These are phyloP conservation scores for Aplodontia rufa DNA, from an alignment of 2,113 vertebrate species.

Conservation along the genomic window DNA sequence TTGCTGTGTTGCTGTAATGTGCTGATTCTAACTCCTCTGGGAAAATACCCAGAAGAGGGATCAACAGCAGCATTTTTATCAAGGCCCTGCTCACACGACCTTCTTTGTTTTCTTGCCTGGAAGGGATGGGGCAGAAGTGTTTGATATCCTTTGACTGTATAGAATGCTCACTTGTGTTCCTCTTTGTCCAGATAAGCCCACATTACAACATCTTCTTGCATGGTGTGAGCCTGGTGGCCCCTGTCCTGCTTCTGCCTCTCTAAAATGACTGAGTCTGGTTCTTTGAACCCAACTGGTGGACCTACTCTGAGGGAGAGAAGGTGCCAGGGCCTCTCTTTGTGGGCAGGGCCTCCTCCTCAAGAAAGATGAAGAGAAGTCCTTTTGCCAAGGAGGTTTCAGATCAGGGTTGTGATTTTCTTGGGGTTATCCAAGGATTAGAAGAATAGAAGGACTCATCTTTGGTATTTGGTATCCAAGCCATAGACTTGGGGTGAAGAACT, in stretches of 20 bases:
- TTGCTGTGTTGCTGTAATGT: too few relatives aligned
- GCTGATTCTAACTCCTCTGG: too few relatives aligned
- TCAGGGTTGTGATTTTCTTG: neutral
- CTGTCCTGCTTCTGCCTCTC: neutral
- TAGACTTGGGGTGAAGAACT: constrained; percentile 1
- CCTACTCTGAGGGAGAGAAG: neutral
- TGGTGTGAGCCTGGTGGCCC: neutral
- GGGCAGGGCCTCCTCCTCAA: neutral
- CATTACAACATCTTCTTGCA: neutral
- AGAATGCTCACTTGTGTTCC: constrained; percentile 21
- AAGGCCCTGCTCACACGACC: neutral
- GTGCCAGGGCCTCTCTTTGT: neutral
- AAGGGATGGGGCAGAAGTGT: neutral
- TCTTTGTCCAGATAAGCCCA: neutral
- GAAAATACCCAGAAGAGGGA: too few relatives aligned
- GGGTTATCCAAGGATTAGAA: neutral
- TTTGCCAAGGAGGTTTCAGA: neutral
- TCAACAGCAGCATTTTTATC: neutral
- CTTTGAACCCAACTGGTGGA: neutral
- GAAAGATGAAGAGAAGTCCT: neutral
- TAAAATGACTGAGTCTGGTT: neutral
- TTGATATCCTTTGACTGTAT: neutral
- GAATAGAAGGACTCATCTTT: neutral
- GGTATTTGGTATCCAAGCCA: neutral
- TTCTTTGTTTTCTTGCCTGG: constrained; percentile 60